Evolutionary conservation across 2,113 vertebrate species (phyloP).

Genomic region (human): DNA sequence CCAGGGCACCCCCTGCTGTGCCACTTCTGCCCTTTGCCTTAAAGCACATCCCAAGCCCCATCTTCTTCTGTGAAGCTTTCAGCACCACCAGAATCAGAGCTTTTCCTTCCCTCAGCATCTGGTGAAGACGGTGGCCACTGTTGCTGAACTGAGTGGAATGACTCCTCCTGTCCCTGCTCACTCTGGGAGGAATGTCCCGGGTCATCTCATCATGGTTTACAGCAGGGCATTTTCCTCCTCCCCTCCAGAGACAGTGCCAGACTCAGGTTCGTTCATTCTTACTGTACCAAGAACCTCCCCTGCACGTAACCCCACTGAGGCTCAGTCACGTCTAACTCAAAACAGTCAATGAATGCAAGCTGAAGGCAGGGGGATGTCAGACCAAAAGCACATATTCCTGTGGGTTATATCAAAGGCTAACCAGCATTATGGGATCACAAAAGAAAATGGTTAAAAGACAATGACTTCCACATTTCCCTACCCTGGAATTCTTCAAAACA

Average conservation of each 20-base stretch:
- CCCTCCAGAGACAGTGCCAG: too few species aligned
- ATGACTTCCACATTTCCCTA: not conserved
- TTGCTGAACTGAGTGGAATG: accelerated
- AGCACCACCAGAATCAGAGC: not conserved
- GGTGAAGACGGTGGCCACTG: accelerated
- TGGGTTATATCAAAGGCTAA: not conserved
- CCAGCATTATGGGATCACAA: not conserved
- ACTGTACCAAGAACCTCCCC: not conserved
- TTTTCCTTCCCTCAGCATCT: not conserved
- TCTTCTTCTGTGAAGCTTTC: too few species aligned
- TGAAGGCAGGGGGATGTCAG: not conserved
- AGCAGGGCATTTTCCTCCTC: too few species aligned
- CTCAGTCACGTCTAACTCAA: not conserved
- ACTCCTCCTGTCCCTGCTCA: not conserved
- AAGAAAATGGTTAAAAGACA: not conserved
- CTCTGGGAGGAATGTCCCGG: accelerated
- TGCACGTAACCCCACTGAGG: accelerated
- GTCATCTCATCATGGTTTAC: accelerated
- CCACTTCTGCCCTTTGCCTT: accelerated
- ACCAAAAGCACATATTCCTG: accelerated
- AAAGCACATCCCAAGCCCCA: accelerated
- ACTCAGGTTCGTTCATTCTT: accelerated
- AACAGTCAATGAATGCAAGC: accelerated
- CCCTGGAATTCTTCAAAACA: not conserved
- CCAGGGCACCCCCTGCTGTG: accelerated